Percentiles rank a stretch among this genome's conserved stretches.
Evolutionary conservation across 92 coral and sea anemone genomes (phyloP).

Genomic region (Diadumene lineata): DNA sequence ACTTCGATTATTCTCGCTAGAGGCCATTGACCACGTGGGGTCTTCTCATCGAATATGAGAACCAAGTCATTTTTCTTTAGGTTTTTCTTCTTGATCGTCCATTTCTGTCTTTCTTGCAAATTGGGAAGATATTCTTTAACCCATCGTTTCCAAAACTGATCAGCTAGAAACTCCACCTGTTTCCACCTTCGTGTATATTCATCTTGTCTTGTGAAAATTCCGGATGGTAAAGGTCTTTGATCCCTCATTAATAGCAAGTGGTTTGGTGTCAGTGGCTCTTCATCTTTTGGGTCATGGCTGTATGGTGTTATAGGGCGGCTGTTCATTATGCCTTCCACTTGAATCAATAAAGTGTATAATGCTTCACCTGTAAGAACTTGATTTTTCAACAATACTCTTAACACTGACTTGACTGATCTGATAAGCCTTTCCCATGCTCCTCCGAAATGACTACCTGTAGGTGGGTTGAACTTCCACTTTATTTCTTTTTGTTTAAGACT

Average conservation of each 20-base stretch:
- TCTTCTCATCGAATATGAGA: conserved; percentile 11
- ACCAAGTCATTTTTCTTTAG: conserved; percentile 13
- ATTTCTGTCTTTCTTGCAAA: conserved; percentile 24
- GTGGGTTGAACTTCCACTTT: conserved; percentile 35
- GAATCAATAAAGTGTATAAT: not conserved
- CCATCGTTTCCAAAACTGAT: conserved; percentile 25
- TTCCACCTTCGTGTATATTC: conserved; percentile 14
- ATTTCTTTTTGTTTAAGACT: conserved; percentile 18
- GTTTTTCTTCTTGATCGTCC: conserved; percentile 4
- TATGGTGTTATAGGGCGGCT: conserved; percentile 25
- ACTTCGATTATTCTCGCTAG: conserved; percentile 14
- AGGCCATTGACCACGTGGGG: conserved; percentile 35
- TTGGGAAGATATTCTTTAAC: conserved; percentile 34
- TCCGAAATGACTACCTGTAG: conserved; percentile 31
- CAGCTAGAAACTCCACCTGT: conserved; percentile 19
- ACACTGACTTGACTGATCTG: conserved; percentile 14
- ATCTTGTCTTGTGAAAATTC: conserved; percentile 8
- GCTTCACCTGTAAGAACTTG: conserved; percentile 24
- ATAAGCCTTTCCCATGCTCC: conserved; percentile 38
- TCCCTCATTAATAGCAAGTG: conserved; percentile 20
- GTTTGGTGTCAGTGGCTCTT: conserved; percentile 27
- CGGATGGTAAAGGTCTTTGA: conserved; percentile 6
- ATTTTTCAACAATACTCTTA: conserved; percentile 11
- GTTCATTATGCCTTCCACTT: conserved; percentile 31
- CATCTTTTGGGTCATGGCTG: conserved; percentile 17